Conservation (phyloP, 2,113 vertebrate genomes). For the Callithrix jacchus region DNA sequence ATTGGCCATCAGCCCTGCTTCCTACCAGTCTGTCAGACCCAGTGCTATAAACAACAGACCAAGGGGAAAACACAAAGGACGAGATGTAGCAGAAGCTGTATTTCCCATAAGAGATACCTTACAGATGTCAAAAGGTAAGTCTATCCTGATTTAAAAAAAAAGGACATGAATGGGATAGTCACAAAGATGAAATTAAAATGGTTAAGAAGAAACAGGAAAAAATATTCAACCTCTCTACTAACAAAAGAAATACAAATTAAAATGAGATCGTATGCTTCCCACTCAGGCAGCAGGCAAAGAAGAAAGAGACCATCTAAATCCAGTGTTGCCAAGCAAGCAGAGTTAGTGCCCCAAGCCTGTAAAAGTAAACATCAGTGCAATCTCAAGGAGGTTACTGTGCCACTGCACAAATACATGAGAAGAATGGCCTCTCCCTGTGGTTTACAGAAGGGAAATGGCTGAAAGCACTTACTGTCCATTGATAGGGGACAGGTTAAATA, state of each 20-base stretch:
- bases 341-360: not conserved
- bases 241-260: not conserved
- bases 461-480: not conserved
- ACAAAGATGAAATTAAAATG: not conserved
- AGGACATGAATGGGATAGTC: not conserved
- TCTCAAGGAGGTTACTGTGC: not conserved
- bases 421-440: not conserved
- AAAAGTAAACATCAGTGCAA: not conserved
- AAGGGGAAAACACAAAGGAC: not conserved
- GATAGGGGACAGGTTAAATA: not conserved
- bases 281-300: not conserved
- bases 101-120: not conserved
- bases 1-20: not conserved
- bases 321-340: not conserved
- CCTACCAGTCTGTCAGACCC: not conserved
- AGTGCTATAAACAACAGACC: not conserved
- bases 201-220: not conserved
- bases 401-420: not conserved
- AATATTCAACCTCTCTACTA: not conserved
- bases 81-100: not conserved
- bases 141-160: not conserved
- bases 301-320: not conserved
- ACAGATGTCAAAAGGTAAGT: not conserved
- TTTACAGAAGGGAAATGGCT: rapidly evolving
- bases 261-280: not conserved